A percentile compares a stretch with the other conserved stretches of the same genome.
Conservation (phyloP, 1,140 invertebrate species). For the Helicoverpa zea region DNA sequence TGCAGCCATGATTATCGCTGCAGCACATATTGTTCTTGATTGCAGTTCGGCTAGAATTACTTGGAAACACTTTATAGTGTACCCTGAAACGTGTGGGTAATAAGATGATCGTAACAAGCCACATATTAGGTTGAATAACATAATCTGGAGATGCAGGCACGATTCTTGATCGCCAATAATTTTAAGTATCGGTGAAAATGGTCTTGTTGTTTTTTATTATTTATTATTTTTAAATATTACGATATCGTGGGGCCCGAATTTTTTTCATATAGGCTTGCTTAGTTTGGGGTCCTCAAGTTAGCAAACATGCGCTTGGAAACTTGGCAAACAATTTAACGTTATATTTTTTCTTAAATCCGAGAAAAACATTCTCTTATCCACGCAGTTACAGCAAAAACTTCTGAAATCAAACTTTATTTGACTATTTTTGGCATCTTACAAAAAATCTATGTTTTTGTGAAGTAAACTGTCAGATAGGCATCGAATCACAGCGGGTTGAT, state of each 20-base stretch:
- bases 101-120: constrained; percentile 6
- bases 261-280: neutral
- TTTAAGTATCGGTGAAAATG: neutral
- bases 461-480: constrained; percentile 8
- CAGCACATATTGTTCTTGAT: constrained; percentile 23
- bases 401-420: neutral
- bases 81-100: neutral
- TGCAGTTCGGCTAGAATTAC: constrained; percentile 9
- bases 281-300: neutral
- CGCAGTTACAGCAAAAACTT: no score
- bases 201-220: neutral
- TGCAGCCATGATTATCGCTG: constrained; percentile 16
- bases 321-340: neutral
- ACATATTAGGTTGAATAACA: constrained; percentile 21
- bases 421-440: neutral
- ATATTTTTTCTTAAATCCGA: no score
- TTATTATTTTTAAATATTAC: no score
- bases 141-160: constrained; percentile 5
- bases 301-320: neutral
- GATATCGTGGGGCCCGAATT: neutral
- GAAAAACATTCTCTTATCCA: no score
- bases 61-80: constrained; percentile 1
- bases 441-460: neutral
- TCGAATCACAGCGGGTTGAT: constrained; percentile 29
- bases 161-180: neutral